Evolutionary conservation across 2,888 invertebrate species (phyloP), one percentile per base, ranked within the genome.

Genomic region (Tetanocera ferruginea): DNA sequence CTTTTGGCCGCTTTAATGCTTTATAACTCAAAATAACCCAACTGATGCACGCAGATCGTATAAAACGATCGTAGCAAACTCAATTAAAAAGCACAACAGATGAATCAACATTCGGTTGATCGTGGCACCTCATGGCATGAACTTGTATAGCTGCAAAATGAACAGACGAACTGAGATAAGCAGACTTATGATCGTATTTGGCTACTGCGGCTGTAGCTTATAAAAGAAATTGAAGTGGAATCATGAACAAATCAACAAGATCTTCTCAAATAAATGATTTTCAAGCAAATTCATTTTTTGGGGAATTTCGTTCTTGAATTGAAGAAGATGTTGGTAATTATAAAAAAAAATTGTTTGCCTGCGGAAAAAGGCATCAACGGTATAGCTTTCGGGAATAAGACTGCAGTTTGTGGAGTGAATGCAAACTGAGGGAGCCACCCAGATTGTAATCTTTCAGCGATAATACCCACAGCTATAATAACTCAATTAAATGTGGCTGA

Each of bases 401-500:
- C 28, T 19, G 49, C 14, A 23, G 23, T 34, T 37, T 43, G 43
- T 34, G 17, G 2, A 34, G 37, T 19, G 62, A 23, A 74, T 78
- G 80, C 76, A 76, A 78, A 76, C 77, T 77, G 76, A 79, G 74
- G 81, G 78, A 81, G 81, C 81, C 81, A 81, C 81, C 80, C 81
- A 80, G 81, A 81, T 81, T 70, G 80, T 74, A 78, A 81, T 80
- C 81, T 79, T 77, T 76, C 77, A 79, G 73, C 79, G 74, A 69
- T 79, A 78, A 80, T 80, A 74, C 77, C 75, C 69, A 76, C 69
- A 75, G 78, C 79, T 62, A 73, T 62, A 73, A 73, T 73, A 73
- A 73, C 73, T 73, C 73, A 73, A 73, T 73, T 73, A 73, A 43
- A 31, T 49, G 34, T 31, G 43, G 5, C 25, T 5, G 60, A 1